Evolutionary conservation across 1,140 invertebrate species (phyloP).

Genomic region (Macrocentrus cingulum): DNA sequence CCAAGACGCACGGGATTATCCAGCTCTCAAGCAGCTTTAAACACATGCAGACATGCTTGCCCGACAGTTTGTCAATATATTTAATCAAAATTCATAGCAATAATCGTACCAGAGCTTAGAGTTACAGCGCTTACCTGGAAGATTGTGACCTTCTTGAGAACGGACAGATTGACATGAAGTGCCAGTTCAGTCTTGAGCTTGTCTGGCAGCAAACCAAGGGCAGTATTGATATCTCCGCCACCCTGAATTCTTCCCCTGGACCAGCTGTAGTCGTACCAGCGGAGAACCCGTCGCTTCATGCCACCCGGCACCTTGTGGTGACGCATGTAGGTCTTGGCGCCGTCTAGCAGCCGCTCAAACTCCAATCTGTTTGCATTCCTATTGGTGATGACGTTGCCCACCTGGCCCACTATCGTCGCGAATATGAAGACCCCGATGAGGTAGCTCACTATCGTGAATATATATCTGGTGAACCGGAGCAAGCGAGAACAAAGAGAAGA

Average conservation of each 20-base stretch:
- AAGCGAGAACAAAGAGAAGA: constrained; percentile 37
- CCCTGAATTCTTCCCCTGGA: constrained; percentile 94
- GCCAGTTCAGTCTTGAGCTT: constrained; percentile 96
- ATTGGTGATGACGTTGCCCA: constrained; percentile 96
- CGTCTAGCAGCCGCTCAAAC: constrained; percentile 91
- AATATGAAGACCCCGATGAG: constrained; percentile 97
- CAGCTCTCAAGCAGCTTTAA: too few relatives aligned
- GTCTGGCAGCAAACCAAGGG: constrained; percentile 88
- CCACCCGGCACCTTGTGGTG: constrained; percentile 94
- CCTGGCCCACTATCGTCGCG: constrained; percentile 97
- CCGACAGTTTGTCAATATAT: too few relatives aligned
- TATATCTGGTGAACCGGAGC: constrained; percentile 73
- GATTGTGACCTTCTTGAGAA: constrained; percentile 86
- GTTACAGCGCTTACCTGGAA: constrained; percentile 59
- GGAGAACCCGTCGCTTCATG: constrained; percentile 89
- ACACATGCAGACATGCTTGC: too few relatives aligned
- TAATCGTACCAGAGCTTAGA: too few relatives aligned
- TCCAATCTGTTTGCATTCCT: constrained; percentile 94
- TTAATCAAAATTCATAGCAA: background rate
- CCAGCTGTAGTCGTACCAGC: constrained; percentile 98
- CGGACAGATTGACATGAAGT: constrained; percentile 92
- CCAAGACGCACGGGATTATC: too few relatives aligned
- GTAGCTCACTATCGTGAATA: constrained; percentile 96
- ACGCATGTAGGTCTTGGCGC: constrained; percentile 95
- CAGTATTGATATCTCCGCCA: constrained; percentile 93